Percentiles rank a stretch among this genome's conserved stretches.
Evolutionary conservation across 2,888 invertebrate species (phyloP).

Genomic region (Pollenia griseotomentosa): DNA sequence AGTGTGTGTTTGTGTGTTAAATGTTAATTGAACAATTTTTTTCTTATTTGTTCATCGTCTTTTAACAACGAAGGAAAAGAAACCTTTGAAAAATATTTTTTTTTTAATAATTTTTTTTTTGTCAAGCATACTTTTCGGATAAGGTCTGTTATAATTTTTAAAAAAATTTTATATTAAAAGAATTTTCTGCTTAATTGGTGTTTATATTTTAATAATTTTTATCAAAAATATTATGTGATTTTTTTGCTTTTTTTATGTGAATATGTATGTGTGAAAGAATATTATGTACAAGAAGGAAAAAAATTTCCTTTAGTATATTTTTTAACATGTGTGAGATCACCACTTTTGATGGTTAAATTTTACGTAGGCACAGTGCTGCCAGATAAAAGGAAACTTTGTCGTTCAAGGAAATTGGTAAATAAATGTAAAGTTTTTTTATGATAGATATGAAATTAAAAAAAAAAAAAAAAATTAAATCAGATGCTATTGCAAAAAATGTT

Average conservation of each 20-base stretch:
- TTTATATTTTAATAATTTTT: constrained; percentile 13
- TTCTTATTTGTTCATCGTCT: constrained; percentile 28
- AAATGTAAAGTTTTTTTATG: not conserved
- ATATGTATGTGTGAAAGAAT: constrained; percentile 27
- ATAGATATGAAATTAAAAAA: not conserved
- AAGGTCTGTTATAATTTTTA: constrained; percentile 16
- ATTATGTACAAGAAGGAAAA: constrained; percentile 67
- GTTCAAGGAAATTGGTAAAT: constrained; percentile 9
- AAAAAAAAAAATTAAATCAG: not conserved
- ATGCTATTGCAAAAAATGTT: not conserved
- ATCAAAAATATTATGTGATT: constrained; percentile 10
- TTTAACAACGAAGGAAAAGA: constrained; percentile 63
- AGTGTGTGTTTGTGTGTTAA: constrained; percentile 71
- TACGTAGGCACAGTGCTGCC: constrained; percentile 52
- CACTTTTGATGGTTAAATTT: constrained; percentile 65
- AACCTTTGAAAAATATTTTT: constrained; percentile 65
- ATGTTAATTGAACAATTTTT: constrained; percentile 68
- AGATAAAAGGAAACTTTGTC: constrained; percentile 1
- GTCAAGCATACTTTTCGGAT: constrained; percentile 70
- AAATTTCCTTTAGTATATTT: constrained; percentile 62
- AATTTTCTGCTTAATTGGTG: constrained; percentile 8
- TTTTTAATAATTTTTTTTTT: constrained; percentile 36
- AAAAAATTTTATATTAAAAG: not conserved
- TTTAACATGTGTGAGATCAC: constrained; percentile 75
- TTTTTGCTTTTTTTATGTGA: constrained; percentile 25